Conservation (phyloP, 2,797 vertebrate species). For the Danionella dracula region DNA sequence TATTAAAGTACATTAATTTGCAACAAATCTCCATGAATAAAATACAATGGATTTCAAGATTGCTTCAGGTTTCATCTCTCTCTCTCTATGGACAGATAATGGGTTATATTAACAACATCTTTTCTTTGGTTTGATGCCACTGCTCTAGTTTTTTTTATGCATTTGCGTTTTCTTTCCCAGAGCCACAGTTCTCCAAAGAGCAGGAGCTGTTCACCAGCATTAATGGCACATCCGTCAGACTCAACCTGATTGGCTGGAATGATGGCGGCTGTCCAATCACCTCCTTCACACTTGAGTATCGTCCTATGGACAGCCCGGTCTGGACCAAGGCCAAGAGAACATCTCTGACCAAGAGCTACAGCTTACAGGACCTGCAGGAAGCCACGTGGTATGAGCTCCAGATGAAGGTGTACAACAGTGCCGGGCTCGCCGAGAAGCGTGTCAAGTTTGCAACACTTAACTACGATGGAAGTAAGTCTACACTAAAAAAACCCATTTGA, state of each 20-base stretch:
- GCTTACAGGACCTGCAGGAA: conserved; percentile 90
- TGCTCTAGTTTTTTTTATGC: too few relatives aligned
- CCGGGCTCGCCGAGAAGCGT: conserved; percentile 91
- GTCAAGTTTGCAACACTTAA: conserved; percentile 90
- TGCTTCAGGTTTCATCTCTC: too few relatives aligned
- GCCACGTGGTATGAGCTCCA: conserved; percentile 96
- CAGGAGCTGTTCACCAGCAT: conserved; percentile 93
- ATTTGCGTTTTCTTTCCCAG: conserved; percentile 52
- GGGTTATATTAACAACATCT: too few relatives aligned
- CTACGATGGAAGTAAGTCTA: conserved; percentile 90
- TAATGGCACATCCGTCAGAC: conserved; percentile 85
- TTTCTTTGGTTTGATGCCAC: too few relatives aligned
- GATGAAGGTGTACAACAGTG: conserved; percentile 95
- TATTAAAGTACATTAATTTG: too few relatives aligned
- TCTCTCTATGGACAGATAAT: too few relatives aligned
- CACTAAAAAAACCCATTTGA: too few relatives aligned
- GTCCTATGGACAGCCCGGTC: conserved; percentile 78
- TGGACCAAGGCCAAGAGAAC: conserved; percentile 92
- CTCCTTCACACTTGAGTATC: conserved; percentile 89
- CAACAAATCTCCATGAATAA: too few relatives aligned
- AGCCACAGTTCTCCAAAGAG: conserved; percentile 96
- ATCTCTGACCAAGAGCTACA: conserved; percentile 92
- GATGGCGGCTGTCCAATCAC: conserved; percentile 94
- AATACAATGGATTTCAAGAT: too few relatives aligned
- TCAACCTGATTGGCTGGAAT: conserved; percentile 94